Evolutionary conservation across 2,888 invertebrate species (phyloP), one percentile per base, ranked within the genome.

Genomic region (Drosophila putrida): DNA sequence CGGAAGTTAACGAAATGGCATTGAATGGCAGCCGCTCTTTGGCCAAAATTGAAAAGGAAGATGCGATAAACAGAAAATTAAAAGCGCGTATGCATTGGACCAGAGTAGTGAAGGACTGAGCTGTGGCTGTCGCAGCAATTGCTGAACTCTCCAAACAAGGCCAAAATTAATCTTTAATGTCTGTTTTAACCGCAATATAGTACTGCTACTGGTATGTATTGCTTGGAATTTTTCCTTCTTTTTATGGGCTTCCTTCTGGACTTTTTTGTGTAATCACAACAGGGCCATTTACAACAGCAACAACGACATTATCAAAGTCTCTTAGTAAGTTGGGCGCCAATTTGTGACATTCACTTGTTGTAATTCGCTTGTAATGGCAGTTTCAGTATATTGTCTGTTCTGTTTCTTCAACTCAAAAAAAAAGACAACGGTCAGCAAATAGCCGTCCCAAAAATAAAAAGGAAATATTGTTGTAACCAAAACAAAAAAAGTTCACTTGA

Each of bases 51-150:
- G 60, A 64, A 73, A 71, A 69, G 78, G 75, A 75, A 81, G 72
- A 67, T 68, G 58, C 71, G 71, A 82, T 80, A 71, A 88, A 84
- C 72, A 75, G 85, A 71, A 88, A 88, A 84, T 88, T 78, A 85
- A 88, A 84, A 82, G 60, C 81, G 76, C 82, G 76, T 76, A 71
- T 72, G 80, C 59, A 51, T 44, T 47, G 43, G 36, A 60, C 31
- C 49, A 44, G 43, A 54, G 59, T 43, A 31, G 27, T 15, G 13
- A n/a, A 9, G 39, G 47, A 53, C 60, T 46, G 55, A 70, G 36
- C 38, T 59, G 20, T 25, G 25, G 25, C 31, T 4, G 13, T 8
- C 35, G 25, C 47, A 43, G 11, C 47, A 57, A 41, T 47, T 65
- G 41, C 13, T 44, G 33, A 46, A 25, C 38, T 35, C 38, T 31